Conservation (phyloP, 2,113 vertebrate species). For the Pandion haliaetus region DNA sequence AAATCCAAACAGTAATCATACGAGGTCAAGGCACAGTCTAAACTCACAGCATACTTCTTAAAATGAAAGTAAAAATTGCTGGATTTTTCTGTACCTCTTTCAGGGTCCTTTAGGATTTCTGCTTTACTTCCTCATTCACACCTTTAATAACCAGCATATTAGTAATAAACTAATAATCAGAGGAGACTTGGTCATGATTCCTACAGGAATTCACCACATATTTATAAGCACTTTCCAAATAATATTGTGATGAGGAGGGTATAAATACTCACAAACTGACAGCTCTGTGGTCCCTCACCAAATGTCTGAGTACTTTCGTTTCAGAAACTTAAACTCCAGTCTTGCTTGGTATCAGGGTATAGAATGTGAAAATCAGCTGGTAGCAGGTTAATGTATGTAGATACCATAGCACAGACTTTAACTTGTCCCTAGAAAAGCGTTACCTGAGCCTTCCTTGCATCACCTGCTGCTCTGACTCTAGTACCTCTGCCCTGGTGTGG, state of each 20-base stretch:
- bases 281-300: not conserved
- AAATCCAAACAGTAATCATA: not conserved
- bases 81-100: not conserved
- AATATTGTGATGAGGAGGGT: not conserved
- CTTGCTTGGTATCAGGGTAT: not conserved
- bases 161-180: not conserved
- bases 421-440: not conserved
- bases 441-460: not conserved
- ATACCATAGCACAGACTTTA: no score
- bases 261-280: not conserved
- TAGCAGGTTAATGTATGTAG: not conserved
- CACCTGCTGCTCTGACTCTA: fast-evolving
- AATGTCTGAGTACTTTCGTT: not conserved
- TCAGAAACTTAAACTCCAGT: not conserved
- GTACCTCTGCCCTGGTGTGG: not conserved
- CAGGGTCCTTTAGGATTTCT: not conserved
- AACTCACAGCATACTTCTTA: not conserved
- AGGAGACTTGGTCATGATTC: not conserved
- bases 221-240: not conserved
- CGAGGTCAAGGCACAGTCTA: not conserved
- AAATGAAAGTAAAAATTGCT: not conserved
- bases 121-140: not conserved
- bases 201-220: not conserved
- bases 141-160: not conserved
- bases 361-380: not conserved